phyloP scores from a whole-genome alignment of 2,888 invertebrate genomes.

The Capitulum mitella region DNA sequence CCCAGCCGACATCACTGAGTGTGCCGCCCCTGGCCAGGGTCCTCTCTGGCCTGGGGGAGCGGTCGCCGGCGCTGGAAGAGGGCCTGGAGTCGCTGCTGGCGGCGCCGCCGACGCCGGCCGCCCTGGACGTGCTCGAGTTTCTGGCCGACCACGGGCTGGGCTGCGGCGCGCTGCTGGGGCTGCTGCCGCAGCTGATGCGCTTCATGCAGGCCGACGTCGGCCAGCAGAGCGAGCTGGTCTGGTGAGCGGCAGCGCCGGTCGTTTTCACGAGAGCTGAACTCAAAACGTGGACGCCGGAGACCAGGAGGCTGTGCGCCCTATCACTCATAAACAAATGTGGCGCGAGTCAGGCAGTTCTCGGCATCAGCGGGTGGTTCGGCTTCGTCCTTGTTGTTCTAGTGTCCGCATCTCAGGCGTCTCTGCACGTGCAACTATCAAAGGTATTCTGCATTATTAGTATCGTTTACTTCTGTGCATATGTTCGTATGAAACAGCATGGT shows the following conservation, averaged over 20 bases:
- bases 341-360: too few relatives aligned
- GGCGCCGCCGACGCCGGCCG: not conserved
- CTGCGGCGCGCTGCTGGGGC: not conserved
- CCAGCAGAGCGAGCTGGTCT: not conserved
- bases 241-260: not conserved
- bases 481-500: too few relatives aligned
- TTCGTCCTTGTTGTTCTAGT: too few relatives aligned
- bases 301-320: too few relatives aligned
- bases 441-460: too few relatives aligned
- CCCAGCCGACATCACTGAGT: not conserved
- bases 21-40: not conserved
- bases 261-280: too few relatives aligned
- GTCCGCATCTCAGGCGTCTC: too few relatives aligned
- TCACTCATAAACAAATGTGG: too few relatives aligned
- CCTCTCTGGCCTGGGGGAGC: not conserved
- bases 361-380: too few relatives aligned
- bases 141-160: slow-evolving; percentile 2
- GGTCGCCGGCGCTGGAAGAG: not conserved
- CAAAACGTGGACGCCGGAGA: too few relatives aligned
- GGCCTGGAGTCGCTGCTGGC: not conserved
- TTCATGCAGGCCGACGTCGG: not conserved
- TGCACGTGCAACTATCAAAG: too few relatives aligned
- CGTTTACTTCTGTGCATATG: too few relatives aligned
- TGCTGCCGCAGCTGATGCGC: not conserved
- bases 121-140: not conserved